phyloP scores from a whole-genome alignment of 2,888 invertebrate genomes.

The Stenotaenia linearis region DNA sequence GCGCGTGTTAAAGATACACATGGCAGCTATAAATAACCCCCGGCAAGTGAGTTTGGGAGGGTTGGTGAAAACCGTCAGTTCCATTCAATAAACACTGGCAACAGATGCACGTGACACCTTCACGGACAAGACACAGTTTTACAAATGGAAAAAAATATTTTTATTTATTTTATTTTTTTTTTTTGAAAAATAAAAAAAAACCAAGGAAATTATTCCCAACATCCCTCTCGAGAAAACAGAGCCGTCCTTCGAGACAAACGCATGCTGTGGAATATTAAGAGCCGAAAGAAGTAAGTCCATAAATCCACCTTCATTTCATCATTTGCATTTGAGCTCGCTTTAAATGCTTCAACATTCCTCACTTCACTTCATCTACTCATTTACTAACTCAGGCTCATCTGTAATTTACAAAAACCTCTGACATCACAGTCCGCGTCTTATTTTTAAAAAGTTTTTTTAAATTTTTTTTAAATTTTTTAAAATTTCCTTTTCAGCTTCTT shows the following conservation, averaged over 20 bases:
- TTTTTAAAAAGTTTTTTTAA: background rate
- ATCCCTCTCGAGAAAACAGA: background rate
- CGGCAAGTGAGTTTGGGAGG: background rate
- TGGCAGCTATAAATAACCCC: constrained; percentile 1
- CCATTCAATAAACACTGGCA: background rate
- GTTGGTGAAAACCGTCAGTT: background rate
- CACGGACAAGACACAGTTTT: background rate
- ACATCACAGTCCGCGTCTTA: background rate
- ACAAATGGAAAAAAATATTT: background rate
- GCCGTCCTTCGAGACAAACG: background rate
- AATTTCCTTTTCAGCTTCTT: background rate
- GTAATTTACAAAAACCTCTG: background rate
- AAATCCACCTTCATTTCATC: constrained; percentile 8
- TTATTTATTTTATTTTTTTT: background rate
- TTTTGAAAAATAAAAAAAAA: background rate
- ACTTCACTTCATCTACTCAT: background rate
- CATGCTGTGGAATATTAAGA: background rate
- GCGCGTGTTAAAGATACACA: background rate
- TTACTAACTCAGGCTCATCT: background rate
- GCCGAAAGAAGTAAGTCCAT: background rate
- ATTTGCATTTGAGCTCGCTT: constrained; percentile 4
- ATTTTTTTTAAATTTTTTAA: background rate
- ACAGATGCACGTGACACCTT: constrained; percentile 3
- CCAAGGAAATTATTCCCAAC: background rate
- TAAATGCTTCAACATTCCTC: constrained; percentile 9